These are phyloP conservation scores for Meandrusa payeni DNA, from an alignment of 2,888 invertebrate genomes.

Conservation along the genomic window DNA sequence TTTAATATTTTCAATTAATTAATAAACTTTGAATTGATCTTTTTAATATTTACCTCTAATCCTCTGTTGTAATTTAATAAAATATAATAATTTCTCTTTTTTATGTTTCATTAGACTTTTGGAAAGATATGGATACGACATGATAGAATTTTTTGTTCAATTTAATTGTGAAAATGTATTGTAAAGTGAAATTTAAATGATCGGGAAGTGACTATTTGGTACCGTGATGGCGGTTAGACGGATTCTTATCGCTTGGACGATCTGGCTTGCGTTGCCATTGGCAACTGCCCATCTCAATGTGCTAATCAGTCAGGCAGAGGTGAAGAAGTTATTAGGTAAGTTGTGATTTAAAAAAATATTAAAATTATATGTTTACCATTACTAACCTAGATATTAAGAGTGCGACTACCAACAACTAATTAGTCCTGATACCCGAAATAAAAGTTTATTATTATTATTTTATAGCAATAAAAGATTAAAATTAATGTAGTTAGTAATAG, in stretches of 20 bases:
- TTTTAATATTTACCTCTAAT: conserved; percentile 20
- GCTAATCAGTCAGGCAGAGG: conserved; percentile 90
- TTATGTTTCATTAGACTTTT: conserved; percentile 16
- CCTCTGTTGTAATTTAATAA: not conserved
- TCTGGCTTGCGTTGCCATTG: conserved; percentile 72
- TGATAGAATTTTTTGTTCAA: no score
- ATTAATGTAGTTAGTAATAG: no score
- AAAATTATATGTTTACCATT: no score
- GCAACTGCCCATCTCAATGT: conserved; percentile 88
- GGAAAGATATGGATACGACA: conserved; percentile 40
- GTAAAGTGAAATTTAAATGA: conserved; percentile 65
- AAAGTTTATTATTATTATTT: no score
- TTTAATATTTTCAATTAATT: not conserved
- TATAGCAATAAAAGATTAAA: no score
- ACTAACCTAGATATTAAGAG: no score
- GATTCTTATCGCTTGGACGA: conserved; percentile 65
- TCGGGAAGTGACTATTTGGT: conserved; percentile 51
- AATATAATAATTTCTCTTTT: not conserved
- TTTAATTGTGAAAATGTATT: conserved; percentile 51
- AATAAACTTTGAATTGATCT: not conserved
- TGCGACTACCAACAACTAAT: no score
- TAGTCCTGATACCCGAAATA: no score
- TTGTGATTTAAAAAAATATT: conserved; percentile 32
- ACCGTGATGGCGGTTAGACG: conserved; percentile 55
- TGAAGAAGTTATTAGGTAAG: conserved; percentile 90